Base-by-base conservation (phyloP, 2,888 invertebrate species). In the Ectemnius continuus region DNA sequence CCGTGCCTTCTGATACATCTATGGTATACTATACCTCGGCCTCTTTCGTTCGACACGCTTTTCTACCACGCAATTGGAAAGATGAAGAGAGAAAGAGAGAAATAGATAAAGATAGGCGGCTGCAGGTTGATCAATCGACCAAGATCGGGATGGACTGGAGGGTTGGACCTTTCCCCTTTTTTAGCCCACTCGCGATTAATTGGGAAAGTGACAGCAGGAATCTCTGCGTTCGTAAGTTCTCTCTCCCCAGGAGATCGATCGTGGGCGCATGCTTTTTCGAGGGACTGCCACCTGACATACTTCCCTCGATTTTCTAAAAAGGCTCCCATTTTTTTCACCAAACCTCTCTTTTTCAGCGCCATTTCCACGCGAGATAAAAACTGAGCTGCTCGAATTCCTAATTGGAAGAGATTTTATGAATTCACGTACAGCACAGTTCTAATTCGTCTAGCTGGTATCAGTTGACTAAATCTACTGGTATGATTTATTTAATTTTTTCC, bases 41-140 rank as follows among this genome's bases (percentile, higher is more conserved):
- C 46, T 62, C 63, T 64, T 70, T 75, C 59, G 23, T 72, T 74
- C 61, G 69, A 78, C 71, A 64, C 73, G 76, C 75, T 11, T 36
- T 36, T 36, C 36, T 36, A 73, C 57, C 62, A 76, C 81, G 83
- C 81, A 83, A 76, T 83, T 65, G 75, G 65, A 81, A 74, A 80
- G 78, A 76, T 67, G 67, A 61, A 64, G 61, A 61, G 18, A 58
- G 46, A 78, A 62, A 69, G 56, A 70, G 58, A 71, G 56, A 61
- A 69, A 20, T 20, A 14, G 20, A 57, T 45, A 11, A 23, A 26
- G 23, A 4, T 20, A 23, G 14, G 6, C 20, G 20, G 62, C n/a
- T 18, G 18, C 48, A 28, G 26, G n/a, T 23, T 45, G 57, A 16
- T 47, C 18, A 45, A 36, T 52, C 20, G 13, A 14, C 47, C n/a